Conservation (phyloP, 1,140 invertebrate genomes). For the Drosophila nasuta region DNA sequence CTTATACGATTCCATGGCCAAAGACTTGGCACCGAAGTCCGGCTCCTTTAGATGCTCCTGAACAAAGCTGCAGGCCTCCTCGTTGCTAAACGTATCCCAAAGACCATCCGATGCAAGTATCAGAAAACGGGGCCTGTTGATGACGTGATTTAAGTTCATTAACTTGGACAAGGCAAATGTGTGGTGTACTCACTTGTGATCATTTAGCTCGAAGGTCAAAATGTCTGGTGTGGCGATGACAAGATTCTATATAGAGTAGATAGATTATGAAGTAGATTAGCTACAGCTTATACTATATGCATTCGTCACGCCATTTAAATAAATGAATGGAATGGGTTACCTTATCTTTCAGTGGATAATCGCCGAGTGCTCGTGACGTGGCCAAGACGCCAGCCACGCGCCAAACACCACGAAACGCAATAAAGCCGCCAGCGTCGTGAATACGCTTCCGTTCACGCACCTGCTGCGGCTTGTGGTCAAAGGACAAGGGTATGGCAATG, state of each 20-base stretch:
- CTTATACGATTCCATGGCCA: conserved; percentile 95
- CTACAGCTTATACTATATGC: conserved; percentile 2
- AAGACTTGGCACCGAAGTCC: conserved; percentile 94
- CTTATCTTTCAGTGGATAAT: conserved; percentile 96
- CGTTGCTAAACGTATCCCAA: conserved; percentile 98
- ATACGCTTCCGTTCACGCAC: conserved; percentile 95
- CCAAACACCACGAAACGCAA: conserved; percentile 98
- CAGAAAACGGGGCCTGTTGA: conserved; percentile 91
- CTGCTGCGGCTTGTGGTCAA: conserved; percentile 98
- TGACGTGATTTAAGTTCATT: conserved; percentile 29
- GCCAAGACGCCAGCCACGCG: conserved; percentile 97
- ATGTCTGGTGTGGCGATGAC: conserved; percentile 98
- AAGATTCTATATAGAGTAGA: conserved; percentile 87
- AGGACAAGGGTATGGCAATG: conserved; percentile 95
- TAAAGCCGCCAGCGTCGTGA: conserved; percentile 95
- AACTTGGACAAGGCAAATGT: not conserved
- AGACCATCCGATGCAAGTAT: conserved; percentile 97
- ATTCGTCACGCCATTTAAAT: conserved; percentile 66
- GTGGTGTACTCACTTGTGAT: conserved; percentile 87
- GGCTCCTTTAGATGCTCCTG: conserved; percentile 93
- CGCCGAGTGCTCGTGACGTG: conserved; percentile 96
- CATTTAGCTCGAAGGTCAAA: conserved; percentile 94
- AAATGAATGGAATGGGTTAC: conserved; percentile 19
- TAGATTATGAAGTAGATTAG: conserved; percentile 22
- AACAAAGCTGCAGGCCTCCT: conserved; percentile 96